phyloP scores from a whole-genome alignment of 2,888 invertebrate genomes.

The Leucozona laternaria region DNA sequence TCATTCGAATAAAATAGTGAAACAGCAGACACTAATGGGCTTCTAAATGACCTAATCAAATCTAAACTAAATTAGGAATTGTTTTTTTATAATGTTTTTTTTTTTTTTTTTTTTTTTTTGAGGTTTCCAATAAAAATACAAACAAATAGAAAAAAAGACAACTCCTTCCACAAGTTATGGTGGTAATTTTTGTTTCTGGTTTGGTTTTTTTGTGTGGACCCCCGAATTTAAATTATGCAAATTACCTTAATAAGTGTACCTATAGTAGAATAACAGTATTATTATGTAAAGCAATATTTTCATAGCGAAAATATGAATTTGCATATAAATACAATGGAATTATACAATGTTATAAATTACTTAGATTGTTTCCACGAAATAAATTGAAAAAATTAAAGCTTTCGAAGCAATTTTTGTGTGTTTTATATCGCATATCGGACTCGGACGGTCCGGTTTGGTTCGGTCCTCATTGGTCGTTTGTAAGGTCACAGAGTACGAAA shows the following conservation, averaged over 20 bases:
- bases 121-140: background rate
- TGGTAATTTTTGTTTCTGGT: constrained; percentile 10
- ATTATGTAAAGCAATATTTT: constrained; percentile 44
- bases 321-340: constrained; percentile 61
- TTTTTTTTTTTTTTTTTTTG: background rate
- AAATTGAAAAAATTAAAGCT: constrained; percentile 21
- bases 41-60: constrained; percentile 60
- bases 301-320: constrained; percentile 56
- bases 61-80: constrained; percentile 14
- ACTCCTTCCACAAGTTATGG: background rate
- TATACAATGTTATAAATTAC: constrained; percentile 43
- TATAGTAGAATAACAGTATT: constrained; percentile 45
- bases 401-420: background rate
- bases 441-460: background rate
- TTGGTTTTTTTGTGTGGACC: constrained; percentile 3
- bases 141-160: background rate
- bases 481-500: background rate
- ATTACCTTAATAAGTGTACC: constrained; percentile 56
- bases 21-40: constrained; percentile 45
- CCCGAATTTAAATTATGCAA: constrained; percentile 57
- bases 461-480: background rate
- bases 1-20: constrained; percentile 48
- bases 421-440: no score
- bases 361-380: constrained; percentile 42
- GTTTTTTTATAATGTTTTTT: background rate